These are phyloP conservation scores for Lasiurus borealis DNA, from an alignment of 2,113 vertebrate genomes.

Conservation along the genomic window DNA sequence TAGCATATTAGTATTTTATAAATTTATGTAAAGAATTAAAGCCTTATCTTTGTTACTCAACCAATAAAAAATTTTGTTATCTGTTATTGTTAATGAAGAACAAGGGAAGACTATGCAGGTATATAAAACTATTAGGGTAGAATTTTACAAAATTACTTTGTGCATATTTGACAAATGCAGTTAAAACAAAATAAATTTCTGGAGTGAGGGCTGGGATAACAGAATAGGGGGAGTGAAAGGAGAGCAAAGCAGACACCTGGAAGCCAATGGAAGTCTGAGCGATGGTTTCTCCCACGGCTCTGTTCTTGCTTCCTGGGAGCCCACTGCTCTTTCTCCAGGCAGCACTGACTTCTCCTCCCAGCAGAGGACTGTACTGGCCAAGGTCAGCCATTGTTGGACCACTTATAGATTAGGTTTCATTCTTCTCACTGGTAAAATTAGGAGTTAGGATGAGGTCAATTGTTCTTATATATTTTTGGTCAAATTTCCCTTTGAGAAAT, in stretches of 20 bases:
- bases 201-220: background rate
- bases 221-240: background rate
- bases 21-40: background rate
- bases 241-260: background rate
- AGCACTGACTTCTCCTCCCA: background rate
- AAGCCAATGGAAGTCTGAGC: background rate
- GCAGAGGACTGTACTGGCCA: accelerated
- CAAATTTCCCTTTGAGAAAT: background rate
- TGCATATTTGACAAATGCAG: background rate
- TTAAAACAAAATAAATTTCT: background rate
- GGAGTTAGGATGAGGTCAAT: background rate
- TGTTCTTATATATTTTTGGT: background rate
- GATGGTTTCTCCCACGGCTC: background rate
- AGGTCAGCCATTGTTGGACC: background rate
- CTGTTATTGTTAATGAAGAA: background rate
- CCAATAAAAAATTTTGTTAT: background rate
- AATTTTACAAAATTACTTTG: constrained; percentile 21
- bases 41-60: background rate
- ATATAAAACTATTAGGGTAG: background rate
- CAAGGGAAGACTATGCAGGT: background rate
- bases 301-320: too few relatives aligned
- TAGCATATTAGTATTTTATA: background rate
- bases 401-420: background rate
- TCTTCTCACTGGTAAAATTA: background rate
- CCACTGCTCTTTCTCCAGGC: background rate